A percentile compares a stretch with the other conserved stretches of the same genome.
Evolutionary conservation across 2,113 vertebrate species (phyloP).

Genomic region (Plestiodon gilberti): DNA sequence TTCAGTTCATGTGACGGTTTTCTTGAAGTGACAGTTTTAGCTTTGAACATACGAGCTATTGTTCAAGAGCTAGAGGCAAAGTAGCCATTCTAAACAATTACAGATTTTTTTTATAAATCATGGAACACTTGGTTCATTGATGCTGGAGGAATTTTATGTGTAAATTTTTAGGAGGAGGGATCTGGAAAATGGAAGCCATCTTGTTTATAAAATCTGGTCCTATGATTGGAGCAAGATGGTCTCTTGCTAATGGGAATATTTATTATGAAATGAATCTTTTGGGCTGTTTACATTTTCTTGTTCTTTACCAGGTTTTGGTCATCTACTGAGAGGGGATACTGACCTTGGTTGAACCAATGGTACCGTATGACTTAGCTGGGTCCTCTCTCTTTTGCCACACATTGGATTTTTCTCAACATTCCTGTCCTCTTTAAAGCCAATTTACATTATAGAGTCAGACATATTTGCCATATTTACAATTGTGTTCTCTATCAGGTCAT

Average conservation of each 20-base stretch:
- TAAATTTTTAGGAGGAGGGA: not conserved
- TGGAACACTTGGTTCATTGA: not conserved
- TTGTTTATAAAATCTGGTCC: not conserved
- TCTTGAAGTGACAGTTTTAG: not conserved
- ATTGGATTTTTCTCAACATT: not conserved
- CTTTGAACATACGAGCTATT: not conserved
- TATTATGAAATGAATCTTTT: not conserved
- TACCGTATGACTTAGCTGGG: not conserved
- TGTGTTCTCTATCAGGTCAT: not conserved
- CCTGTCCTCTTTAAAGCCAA: not conserved
- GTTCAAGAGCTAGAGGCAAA: not conserved
- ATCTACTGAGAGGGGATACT: not conserved
- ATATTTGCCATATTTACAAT: not conserved
- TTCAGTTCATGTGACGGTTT: not conserved
- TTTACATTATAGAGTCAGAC: not conserved
- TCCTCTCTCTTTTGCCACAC: not conserved
- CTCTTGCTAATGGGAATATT: not conserved
- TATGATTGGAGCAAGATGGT: not conserved
- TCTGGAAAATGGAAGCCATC: not conserved
- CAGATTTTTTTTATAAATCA: not conserved
- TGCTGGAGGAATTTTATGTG: not conserved
- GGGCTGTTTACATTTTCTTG: not conserved
- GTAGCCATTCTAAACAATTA: not conserved
- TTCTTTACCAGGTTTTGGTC: not conserved
- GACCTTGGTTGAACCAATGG: not conserved